phyloP scores from a whole-genome alignment of 2,888 invertebrate species.

The Toxonevra muliebris region DNA sequence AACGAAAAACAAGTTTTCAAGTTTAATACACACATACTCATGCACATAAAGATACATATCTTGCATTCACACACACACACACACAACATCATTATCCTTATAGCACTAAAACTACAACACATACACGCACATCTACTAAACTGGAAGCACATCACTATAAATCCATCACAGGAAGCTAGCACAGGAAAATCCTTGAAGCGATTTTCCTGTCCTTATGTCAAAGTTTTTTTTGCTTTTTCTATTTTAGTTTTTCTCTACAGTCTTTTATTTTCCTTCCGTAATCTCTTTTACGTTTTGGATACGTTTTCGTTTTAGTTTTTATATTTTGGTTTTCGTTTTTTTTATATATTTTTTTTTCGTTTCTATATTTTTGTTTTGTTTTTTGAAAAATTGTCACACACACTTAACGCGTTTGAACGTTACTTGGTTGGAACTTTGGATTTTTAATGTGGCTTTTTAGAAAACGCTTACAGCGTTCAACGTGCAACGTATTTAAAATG shows the following conservation, averaged over 20 bases:
- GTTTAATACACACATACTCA: neutral
- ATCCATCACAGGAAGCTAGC: constrained; percentile 2
- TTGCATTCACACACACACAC: too few relatives aligned
- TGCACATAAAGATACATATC: neutral
- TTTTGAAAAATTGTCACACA: neutral
- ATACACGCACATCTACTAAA: neutral
- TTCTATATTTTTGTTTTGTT: neutral
- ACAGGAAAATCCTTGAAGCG: constrained; percentile 1
- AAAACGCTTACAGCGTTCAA: constrained; percentile 1
- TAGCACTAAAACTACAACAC: neutral
- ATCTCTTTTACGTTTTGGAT: neutral
- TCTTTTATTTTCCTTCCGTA: neutral
- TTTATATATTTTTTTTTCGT: neutral
- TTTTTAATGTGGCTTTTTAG: neutral
- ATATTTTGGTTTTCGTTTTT: neutral
- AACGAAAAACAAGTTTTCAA: neutral
- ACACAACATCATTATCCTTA: neutral
- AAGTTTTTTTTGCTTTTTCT: neutral
- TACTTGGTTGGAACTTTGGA: neutral
- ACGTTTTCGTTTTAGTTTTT: neutral
- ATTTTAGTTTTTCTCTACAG: neutral
- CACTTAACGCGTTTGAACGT: neutral
- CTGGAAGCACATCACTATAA: constrained; percentile 1
- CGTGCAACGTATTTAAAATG: neutral
- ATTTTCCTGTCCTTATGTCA: constrained; percentile 1